These are phyloP conservation scores for Drosophila obscura DNA, from an alignment of 1,140 invertebrate species.

Conservation along the genomic window DNA sequence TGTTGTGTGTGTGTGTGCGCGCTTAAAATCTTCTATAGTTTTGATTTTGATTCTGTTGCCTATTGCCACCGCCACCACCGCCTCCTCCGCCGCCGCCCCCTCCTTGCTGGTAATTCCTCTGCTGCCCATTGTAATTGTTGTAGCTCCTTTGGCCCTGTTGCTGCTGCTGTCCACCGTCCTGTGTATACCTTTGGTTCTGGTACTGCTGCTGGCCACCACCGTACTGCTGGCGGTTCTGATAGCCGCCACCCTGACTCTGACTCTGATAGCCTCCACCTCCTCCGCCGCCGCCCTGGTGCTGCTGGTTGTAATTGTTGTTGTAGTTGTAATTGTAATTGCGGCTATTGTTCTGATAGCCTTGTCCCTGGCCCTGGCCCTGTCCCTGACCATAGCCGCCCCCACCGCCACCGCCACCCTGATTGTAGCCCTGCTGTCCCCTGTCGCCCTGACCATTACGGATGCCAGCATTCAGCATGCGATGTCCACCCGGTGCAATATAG, in stretches of 20 bases:
- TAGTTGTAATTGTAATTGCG: constrained; percentile 42
- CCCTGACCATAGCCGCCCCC: constrained; percentile 21
- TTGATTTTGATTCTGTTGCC: constrained; percentile 23
- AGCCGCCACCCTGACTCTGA: constrained; percentile 31
- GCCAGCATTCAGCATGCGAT: constrained; percentile 42
- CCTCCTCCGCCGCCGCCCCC: constrained; percentile 21
- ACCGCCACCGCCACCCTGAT: constrained; percentile 16
- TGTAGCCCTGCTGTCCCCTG: neutral
- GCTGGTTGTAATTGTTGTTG: constrained; percentile 36
- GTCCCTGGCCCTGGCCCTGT: constrained; percentile 14
- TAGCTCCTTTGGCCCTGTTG: constrained; percentile 27
- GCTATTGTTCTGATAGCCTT: constrained; percentile 41
- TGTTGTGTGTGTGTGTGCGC: neutral
- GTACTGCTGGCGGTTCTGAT: constrained; percentile 37
- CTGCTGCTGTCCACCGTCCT: constrained; percentile 36
- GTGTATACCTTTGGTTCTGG: constrained; percentile 39
- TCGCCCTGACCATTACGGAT: constrained; percentile 26
- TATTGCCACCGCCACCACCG: constrained; percentile 24
- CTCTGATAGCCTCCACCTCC: constrained; percentile 24
- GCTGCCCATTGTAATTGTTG: constrained; percentile 52
- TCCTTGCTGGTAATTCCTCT: constrained; percentile 34
- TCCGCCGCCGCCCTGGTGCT: constrained; percentile 18
- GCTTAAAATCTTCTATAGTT: constrained; percentile 64
- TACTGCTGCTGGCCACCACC: constrained; percentile 35
- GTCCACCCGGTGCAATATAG: constrained; percentile 40